Percentiles rank a stretch among this genome's conserved stretches.
Conservation (phyloP, 2,113 vertebrate genomes). For the Coryphaenoides rupestris region DNA sequence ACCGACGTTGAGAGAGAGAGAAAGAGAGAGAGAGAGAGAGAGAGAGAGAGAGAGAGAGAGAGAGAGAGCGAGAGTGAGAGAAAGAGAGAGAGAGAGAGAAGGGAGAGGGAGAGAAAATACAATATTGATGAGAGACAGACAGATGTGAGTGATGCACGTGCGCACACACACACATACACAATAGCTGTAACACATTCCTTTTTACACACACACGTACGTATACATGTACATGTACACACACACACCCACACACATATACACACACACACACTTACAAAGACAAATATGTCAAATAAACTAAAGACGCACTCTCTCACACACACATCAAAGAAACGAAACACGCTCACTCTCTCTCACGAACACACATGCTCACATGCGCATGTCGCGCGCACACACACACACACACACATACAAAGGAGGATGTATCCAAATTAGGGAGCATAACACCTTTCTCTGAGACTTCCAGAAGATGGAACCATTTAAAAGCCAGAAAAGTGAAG, state of each 20-base stretch:
- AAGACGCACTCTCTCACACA: no score
- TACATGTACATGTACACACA: not conserved
- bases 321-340: no score
- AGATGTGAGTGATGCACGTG: no score
- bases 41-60: conserved; percentile 26
- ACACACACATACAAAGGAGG: no score
- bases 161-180: not conserved
- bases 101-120: conserved; percentile 21
- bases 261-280: no score
- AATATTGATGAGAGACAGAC: no score
- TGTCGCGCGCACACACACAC: no score
- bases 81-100: conserved; percentile 21
- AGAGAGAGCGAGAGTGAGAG: conserved; percentile 6
- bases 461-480: conserved; percentile 5
- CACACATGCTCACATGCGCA: no score
- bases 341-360: no score
- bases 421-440: conserved; percentile 43
- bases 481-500: conserved; percentile 9
- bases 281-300: no score
- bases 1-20: not conserved
- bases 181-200: no score
- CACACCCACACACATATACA: not conserved
- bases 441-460: conserved; percentile 15
- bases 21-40: conserved; percentile 1
- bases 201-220: no score